These are phyloP conservation scores for Triplophysa rosa DNA, from an alignment of 2,113 vertebrate species.

Conservation along the genomic window DNA sequence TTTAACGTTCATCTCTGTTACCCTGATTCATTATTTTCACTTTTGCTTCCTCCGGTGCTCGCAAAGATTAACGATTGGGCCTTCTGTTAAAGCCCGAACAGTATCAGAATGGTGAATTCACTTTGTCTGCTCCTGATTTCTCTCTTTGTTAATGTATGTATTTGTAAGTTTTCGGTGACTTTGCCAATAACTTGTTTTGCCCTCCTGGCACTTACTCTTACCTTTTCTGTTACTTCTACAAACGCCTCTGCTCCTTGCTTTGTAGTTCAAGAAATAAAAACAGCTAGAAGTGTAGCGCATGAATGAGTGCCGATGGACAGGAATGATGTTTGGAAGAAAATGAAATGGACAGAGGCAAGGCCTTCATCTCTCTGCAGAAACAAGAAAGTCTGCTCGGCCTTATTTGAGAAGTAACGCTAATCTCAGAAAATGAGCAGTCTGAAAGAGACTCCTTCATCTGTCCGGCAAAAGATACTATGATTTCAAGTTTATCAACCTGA, in stretches of 20 bases:
- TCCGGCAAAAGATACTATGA: conserved; percentile 30
- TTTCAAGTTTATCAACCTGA: conserved; percentile 37
- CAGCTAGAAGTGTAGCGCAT: background rate
- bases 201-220: background rate
- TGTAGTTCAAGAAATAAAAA: background rate
- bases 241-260: background rate
- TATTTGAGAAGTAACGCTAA: conserved; percentile 35
- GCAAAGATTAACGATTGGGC: conserved; percentile 57
- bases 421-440: conserved; percentile 41
- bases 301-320: conserved; percentile 18
- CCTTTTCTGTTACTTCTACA: background rate
- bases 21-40: conserved; percentile 62
- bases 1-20: conserved; percentile 60
- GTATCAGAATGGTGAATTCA: conserved; percentile 46
- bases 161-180: conserved; percentile 3
- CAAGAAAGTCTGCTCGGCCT: background rate
- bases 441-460: conserved; percentile 26
- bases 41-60: conserved; percentile 51
- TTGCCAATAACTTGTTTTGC: background rate
- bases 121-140: conserved; percentile 31
- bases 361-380: conserved; percentile 25
- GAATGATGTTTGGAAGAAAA: conserved; percentile 17
- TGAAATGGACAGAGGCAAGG: background rate
- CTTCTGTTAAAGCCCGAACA: conserved; percentile 44
- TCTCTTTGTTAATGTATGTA: background rate